phyloP scores from a whole-genome alignment of 2,797 vertebrate species.

The Limosa lapponica region DNA sequence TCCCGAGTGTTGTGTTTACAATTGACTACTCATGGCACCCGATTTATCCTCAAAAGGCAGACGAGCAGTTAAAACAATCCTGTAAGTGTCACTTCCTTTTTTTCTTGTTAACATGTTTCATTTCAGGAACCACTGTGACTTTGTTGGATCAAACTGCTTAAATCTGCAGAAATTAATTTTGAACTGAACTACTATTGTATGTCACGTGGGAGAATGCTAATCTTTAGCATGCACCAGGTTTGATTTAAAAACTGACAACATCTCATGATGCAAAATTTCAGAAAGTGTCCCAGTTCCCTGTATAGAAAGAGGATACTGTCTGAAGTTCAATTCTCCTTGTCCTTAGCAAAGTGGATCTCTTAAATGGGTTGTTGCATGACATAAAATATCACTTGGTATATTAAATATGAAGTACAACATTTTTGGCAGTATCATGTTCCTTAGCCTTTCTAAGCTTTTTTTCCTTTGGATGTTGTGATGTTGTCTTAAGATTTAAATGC shows the following conservation, averaged over 20 bases:
- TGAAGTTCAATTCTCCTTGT: neutral
- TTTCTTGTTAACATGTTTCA: neutral
- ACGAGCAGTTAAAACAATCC: constrained; percentile 95
- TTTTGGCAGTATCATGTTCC: neutral
- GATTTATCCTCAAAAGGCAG: constrained; percentile 96
- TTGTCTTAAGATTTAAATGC: neutral
- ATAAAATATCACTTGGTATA: neutral
- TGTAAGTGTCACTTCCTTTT: constrained; percentile 79
- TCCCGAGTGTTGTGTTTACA: constrained; percentile 92
- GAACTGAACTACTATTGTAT: neutral
- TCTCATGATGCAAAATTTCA: neutral
- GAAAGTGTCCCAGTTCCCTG: neutral
- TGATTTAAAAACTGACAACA: neutral
- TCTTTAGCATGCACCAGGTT: neutral
- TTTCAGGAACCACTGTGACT: neutral
- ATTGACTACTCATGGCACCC: constrained; percentile 99
- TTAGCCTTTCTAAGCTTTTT: neutral
- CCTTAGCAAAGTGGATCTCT: neutral
- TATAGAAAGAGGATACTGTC: neutral
- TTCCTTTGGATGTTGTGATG: neutral
- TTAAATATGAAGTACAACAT: neutral
- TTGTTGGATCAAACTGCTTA: neutral
- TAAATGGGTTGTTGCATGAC: neutral
- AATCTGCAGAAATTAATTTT: neutral
- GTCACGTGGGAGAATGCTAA: neutral